Evolutionary conservation across 2,113 vertebrate genomes (phyloP), one percentile per base, ranked within the genome.

Genomic region (Ammodytes dubius): DNA sequence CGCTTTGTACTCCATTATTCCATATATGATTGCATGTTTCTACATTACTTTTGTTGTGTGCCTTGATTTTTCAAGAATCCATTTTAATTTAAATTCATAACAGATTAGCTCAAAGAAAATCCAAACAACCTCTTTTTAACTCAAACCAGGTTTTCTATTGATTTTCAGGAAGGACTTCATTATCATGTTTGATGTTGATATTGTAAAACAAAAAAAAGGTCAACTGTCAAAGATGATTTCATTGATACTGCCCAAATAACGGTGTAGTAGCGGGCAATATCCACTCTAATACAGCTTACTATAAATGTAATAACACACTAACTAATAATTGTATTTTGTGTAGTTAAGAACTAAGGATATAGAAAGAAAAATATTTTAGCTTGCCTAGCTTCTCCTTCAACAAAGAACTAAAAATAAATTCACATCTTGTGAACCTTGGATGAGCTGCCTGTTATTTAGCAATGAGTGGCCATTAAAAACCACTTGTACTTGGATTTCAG

Each of bases 381-480:
- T 14, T 40, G 13, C 35, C 39, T 37, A 14, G 57, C 57, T 14
- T 27, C 27, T 27, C 14, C 57, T 66, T 35, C 11, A 49, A 9
- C 7, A 66, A 15, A 37, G 2, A 27, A 13, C 7, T 40, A 40
- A 42, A 60, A 17, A 3, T n/a, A 13, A 4, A 5, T 3, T 9
- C 19, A 7, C 13, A 37, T 39, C 15, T 46, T 65, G 17, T 11
- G n/a, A 11, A 37, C 27, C 12, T 40, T 59, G 42, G 10, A 46
- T 46, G n/a, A n/a, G 63, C 27, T 70, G 4, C 59, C 17, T 12
- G 40, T 63, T 63, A 40, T 40, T 5, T 13, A 13, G 17, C 54
- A 68, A 60, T 45, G 46, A 4, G 15, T 54, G 12, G 35, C 37
- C 42, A 40, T 63, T 70, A 19, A 71, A 65, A 79, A 35, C 14